A percentile compares a stretch with the other conserved stretches of the same genome.
Evolutionary conservation across 2,113 vertebrate genomes (phyloP).

Genomic region (Caloenas nicobarica): DNA sequence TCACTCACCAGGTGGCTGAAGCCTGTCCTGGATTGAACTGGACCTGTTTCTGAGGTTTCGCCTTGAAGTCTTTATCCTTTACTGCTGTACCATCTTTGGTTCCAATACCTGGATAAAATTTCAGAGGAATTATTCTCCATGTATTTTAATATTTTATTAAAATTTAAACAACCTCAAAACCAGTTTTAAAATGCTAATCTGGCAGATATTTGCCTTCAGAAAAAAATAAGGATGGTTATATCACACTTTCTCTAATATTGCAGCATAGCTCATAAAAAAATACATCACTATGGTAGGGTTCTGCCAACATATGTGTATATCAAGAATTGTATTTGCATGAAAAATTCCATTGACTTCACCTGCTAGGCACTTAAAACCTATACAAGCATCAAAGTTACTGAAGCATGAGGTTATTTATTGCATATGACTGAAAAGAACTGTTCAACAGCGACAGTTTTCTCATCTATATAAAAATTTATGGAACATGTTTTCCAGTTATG

Average conservation of each 20-base stretch:
- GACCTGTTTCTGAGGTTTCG: slow-evolving; percentile 82
- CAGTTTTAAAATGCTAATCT: not conserved
- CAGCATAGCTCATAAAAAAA: not conserved
- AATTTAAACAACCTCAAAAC: not conserved
- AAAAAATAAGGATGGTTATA: not conserved
- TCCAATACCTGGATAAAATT: slow-evolving; percentile 74
- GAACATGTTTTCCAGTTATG: not conserved
- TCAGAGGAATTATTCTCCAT: not conserved
- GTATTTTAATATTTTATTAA: not conserved
- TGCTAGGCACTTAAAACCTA: not conserved
- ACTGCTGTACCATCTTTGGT: slow-evolving; percentile 84
- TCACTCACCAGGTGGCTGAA: slow-evolving; percentile 81
- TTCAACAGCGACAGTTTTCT: not conserved
- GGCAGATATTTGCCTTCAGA: not conserved
- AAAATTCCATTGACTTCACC: not conserved
- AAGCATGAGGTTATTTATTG: not conserved
- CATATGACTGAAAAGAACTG: not conserved
- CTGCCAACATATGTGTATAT: not conserved
- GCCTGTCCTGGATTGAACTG: slow-evolving; percentile 87
- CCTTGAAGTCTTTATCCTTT: slow-evolving; percentile 85
- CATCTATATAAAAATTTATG: not conserved
- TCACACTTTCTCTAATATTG: not conserved
- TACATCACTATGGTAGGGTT: not conserved
- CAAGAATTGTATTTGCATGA: not conserved
- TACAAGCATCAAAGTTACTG: not conserved